A percentile compares a stretch with the other conserved stretches of the same genome.
Conservation (phyloP, 1,140 invertebrate genomes). For the Latrodectus geometricus region DNA sequence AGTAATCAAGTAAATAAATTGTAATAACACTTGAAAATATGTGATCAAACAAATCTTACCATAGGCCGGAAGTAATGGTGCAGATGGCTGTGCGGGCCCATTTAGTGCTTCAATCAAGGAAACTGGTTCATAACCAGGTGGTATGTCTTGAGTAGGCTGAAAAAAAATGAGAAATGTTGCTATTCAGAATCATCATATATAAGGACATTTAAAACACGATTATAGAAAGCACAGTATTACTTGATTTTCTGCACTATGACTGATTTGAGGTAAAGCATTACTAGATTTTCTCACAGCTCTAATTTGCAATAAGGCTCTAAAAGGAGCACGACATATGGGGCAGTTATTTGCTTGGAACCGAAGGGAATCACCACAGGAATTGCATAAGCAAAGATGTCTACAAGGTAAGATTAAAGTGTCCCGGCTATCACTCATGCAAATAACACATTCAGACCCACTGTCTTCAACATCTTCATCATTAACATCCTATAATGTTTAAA, state of each 20-base stretch:
- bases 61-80: conserved; percentile 40
- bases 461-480: conserved; percentile 94
- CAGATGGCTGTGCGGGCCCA: conserved; percentile 76
- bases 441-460: conserved; percentile 97
- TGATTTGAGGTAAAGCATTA: conserved; percentile 35
- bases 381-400: conserved; percentile 96
- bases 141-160: conserved; percentile 81
- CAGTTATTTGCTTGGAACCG: conserved; percentile 97
- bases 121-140: conserved; percentile 92
- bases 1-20: neutral
- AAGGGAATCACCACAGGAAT: conserved; percentile 95
- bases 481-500: conserved; percentile 68
- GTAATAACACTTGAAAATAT: neutral
- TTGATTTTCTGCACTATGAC: conserved; percentile 43
- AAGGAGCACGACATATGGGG: conserved; percentile 95
- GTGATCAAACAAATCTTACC: neutral
- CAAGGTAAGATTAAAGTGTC: conserved; percentile 99
- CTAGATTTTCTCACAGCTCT: conserved; percentile 85
- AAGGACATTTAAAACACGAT: conserved; percentile 28
- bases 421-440: conserved; percentile 97
- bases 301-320: conserved; percentile 95
- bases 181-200: conserved; percentile 11
- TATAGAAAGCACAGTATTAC: conserved; percentile 15
- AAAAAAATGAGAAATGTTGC: conserved; percentile 5
- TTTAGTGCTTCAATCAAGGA: conserved; percentile 99